Conservation (phyloP, 2,888 invertebrate species). For the Caenorhabditis macrosperma region DNA sequence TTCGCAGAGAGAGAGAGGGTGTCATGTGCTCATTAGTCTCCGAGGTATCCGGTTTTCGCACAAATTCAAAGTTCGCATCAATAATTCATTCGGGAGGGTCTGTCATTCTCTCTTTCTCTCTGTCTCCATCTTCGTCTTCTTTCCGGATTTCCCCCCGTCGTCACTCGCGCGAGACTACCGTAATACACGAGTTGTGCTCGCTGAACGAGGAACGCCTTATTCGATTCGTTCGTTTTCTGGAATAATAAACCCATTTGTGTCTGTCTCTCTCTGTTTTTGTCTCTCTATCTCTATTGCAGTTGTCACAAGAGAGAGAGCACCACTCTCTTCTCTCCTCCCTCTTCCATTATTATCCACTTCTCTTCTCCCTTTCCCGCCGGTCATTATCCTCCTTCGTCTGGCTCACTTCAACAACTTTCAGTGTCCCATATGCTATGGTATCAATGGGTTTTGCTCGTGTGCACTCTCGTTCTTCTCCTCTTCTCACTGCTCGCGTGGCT, state of each 20-base stretch:
- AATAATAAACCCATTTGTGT: not conserved
- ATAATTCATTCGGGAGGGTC: no score
- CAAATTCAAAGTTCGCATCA: no score
- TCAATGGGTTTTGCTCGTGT: constrained; percentile 24
- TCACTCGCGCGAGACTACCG: not conserved
- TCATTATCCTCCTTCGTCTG: not conserved
- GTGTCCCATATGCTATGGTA: constrained; percentile 39
- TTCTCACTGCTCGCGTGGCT: constrained; percentile 26
- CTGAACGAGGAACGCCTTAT: not conserved
- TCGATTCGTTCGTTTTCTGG: not conserved
- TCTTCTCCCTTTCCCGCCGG: not conserved
- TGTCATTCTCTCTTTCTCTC: not conserved
- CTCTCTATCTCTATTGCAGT: not conserved
- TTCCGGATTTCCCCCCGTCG: not conserved
- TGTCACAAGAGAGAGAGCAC: constrained; percentile 21
- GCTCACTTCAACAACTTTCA: not conserved
- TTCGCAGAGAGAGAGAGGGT: not conserved
- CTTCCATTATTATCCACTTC: constrained; percentile 3
- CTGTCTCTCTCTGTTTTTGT: not conserved
- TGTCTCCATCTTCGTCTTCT: not conserved
- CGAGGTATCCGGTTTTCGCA: not conserved
- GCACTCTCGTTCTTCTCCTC: constrained; percentile 1
- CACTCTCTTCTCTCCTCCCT: not conserved
- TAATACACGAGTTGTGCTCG: not conserved
- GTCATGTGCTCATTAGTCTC: constrained; percentile 5